These are phyloP conservation scores for Fulmarus glacialis DNA, from an alignment of 2,113 vertebrate species.

Conservation along the genomic window DNA sequence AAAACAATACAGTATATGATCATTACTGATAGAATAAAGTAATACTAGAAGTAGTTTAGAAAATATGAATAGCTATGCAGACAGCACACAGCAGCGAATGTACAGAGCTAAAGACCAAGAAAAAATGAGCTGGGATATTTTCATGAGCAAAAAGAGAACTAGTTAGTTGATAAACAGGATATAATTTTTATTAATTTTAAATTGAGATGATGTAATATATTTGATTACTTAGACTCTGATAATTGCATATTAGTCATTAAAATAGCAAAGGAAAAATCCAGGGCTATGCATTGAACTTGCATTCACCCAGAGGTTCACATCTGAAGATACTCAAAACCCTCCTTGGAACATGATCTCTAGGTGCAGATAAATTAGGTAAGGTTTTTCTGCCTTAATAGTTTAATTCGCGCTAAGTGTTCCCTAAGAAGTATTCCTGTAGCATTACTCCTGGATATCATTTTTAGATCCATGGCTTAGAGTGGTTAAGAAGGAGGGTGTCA, in stretches of 20 bases:
- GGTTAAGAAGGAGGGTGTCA: background rate
- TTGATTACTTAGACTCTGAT: background rate
- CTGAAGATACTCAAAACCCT: background rate
- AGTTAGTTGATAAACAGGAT: background rate
- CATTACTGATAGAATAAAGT: background rate
- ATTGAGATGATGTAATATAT: background rate
- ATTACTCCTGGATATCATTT: background rate
- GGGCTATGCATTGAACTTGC: background rate
- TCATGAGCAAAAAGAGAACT: background rate
- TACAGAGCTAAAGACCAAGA: background rate
- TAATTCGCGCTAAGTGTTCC: background rate
- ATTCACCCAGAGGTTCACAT: background rate
- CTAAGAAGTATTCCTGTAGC: background rate
- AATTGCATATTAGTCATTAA: background rate
- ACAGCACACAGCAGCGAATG: background rate
- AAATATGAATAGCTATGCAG: background rate
- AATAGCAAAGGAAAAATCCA: background rate
- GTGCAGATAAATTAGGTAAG: background rate
- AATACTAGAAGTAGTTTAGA: background rate
- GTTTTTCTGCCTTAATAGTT: background rate
- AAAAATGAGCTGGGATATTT: background rate
- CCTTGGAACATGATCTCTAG: background rate
- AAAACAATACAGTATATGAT: background rate
- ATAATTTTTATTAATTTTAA: background rate
- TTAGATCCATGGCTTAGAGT: background rate